phyloP scores from a whole-genome alignment of 2,797 vertebrate species.

The Falco biarmicus region DNA sequence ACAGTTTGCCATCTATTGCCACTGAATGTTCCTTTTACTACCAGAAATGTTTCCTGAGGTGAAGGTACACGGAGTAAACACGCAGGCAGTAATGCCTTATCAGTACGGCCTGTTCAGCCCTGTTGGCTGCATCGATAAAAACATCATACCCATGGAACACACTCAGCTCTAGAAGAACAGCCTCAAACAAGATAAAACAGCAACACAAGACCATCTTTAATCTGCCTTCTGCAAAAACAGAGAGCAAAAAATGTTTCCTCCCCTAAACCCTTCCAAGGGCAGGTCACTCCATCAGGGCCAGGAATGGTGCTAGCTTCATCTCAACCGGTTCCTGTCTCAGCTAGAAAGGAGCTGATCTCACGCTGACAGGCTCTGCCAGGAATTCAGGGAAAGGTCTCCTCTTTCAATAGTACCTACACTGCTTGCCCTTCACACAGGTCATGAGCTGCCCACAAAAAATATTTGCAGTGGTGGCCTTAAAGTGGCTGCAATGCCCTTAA shows the following conservation, averaged over 20 bases:
- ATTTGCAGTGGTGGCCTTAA: background rate
- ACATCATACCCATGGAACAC: background rate
- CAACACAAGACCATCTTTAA: background rate
- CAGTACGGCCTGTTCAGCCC: background rate
- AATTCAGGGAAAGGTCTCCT: background rate
- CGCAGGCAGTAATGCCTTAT: accelerated
- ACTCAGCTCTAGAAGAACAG: background rate
- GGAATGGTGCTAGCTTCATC: background rate
- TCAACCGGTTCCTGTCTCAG: background rate
- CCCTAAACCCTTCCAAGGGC: background rate
- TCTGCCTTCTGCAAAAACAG: background rate
- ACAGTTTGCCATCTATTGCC: background rate
- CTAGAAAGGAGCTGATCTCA: background rate
- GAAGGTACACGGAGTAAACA: background rate
- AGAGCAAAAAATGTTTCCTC: background rate
- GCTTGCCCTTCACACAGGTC: background rate
- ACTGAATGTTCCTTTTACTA: background rate
- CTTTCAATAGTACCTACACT: background rate
- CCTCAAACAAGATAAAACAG: background rate
- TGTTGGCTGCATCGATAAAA: background rate
- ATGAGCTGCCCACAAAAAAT: background rate
- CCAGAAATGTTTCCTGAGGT: background rate
- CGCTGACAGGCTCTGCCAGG: background rate
- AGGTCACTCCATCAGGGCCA: background rate
- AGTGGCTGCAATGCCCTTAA: background rate